Conservation (phyloP, 2,888 invertebrate genomes). For the Folsomia candida region DNA sequence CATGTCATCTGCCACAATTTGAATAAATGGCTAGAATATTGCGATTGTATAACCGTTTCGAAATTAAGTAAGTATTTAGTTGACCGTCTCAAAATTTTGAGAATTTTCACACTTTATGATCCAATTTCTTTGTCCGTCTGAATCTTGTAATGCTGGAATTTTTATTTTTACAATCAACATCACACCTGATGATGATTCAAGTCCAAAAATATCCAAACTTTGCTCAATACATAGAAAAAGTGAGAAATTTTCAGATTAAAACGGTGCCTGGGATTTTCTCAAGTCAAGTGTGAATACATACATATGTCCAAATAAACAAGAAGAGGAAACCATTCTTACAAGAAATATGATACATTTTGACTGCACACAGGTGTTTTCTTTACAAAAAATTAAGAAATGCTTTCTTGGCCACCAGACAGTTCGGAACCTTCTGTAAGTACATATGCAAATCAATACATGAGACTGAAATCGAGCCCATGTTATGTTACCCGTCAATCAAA, state of each 20-base stretch:
- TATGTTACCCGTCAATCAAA: background rate
- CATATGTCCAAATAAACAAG: background rate
- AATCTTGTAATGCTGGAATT: background rate
- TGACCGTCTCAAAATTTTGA: background rate
- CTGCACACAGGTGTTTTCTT: background rate
- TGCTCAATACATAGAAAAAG: too few species aligned
- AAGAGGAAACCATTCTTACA: too few species aligned
- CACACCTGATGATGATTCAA: background rate
- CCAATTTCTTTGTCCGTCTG: too few species aligned
- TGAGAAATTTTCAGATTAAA: background rate
- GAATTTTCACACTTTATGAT: too few species aligned
- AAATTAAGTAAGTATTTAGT: too few species aligned
- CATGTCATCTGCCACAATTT: background rate
- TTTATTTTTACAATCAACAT: too few species aligned
- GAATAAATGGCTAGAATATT: background rate
- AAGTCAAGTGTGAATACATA: too few species aligned
- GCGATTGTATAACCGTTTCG: too few species aligned
- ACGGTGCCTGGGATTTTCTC: background rate
- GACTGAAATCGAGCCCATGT: background rate
- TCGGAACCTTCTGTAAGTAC: background rate
- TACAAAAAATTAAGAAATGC: background rate
- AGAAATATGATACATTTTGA: background rate
- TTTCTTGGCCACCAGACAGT: background rate
- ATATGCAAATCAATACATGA: background rate
- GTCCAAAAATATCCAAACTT: background rate